Percentiles rank a stretch among this genome's conserved stretches.
Conservation (phyloP, 1,140 invertebrate genomes). For the Gonatopus flavifemur region DNA sequence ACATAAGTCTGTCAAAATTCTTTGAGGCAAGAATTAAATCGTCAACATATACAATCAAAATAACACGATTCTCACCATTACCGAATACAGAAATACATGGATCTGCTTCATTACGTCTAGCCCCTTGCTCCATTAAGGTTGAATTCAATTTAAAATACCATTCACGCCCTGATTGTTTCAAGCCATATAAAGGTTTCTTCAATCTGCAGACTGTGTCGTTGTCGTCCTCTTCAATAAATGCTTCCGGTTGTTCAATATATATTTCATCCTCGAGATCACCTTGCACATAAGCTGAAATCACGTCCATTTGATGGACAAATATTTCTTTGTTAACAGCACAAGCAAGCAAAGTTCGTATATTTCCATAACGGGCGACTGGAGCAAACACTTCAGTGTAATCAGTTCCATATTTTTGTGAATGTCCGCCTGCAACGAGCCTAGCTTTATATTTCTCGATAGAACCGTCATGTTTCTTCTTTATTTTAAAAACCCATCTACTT, state of each 20-base stretch:
- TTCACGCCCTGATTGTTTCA: constrained; percentile 8
- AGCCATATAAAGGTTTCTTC: constrained; percentile 6
- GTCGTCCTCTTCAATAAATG: constrained; percentile 5
- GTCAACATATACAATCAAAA: constrained; percentile 15
- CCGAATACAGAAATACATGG: neutral
- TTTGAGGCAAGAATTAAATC: too few species aligned
- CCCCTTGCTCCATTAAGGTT: neutral
- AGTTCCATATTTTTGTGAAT: constrained; percentile 28
- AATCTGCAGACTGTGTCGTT: constrained; percentile 9
- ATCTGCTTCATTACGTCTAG: neutral
- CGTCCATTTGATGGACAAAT: constrained; percentile 37
- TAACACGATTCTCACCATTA: constrained; percentile 1
- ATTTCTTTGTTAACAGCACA: constrained; percentile 28
- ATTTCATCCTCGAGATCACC: constrained; percentile 39
- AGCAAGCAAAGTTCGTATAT: constrained; percentile 3
- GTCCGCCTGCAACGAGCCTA: constrained; percentile 44
- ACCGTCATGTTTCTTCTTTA: constrained; percentile 31
- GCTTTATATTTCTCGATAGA: constrained; percentile 40
- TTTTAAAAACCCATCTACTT: constrained; percentile 43
- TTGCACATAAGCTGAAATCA: constrained; percentile 40
- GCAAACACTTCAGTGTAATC: constrained; percentile 30
- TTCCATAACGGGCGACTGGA: constrained; percentile 25
- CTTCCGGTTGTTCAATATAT: constrained; percentile 44
- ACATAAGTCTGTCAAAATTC: too few species aligned
- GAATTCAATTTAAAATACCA: constrained; percentile 2